These are phyloP conservation scores for Hemiscyllium ocellatum DNA, from an alignment of 2,113 vertebrate species.

Conservation along the genomic window DNA sequence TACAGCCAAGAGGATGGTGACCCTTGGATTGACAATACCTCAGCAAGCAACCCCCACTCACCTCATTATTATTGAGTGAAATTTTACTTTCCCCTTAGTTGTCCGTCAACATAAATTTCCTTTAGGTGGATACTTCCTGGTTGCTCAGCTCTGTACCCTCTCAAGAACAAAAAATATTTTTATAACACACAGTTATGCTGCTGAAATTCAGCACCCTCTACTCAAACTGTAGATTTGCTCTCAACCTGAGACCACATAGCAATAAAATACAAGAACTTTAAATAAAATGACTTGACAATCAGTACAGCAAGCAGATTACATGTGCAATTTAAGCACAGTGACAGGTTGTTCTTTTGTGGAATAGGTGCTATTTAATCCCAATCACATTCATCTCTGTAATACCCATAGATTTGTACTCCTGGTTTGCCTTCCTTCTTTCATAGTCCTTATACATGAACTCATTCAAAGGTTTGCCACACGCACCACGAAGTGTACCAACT, in stretches of 20 bases:
- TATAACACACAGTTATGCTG: background rate
- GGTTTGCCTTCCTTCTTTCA: too few relatives aligned
- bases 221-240: background rate
- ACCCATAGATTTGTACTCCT: too few relatives aligned
- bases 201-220: background rate
- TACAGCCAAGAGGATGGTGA: background rate
- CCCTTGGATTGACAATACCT: background rate
- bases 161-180: background rate
- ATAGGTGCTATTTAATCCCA: background rate
- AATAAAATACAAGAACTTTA: background rate
- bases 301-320: background rate
- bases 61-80: background rate
- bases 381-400: background rate
- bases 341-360: background rate
- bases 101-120: background rate
- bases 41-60: background rate
- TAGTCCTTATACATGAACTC: too few relatives aligned
- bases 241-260: background rate
- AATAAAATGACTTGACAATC: background rate
- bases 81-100: background rate
- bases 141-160: background rate
- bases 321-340: background rate
- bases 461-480: too few relatives aligned
- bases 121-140: background rate
- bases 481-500: too few relatives aligned